Conservation (phyloP, 2,113 vertebrate species). For the Paralichthys olivaceus region DNA sequence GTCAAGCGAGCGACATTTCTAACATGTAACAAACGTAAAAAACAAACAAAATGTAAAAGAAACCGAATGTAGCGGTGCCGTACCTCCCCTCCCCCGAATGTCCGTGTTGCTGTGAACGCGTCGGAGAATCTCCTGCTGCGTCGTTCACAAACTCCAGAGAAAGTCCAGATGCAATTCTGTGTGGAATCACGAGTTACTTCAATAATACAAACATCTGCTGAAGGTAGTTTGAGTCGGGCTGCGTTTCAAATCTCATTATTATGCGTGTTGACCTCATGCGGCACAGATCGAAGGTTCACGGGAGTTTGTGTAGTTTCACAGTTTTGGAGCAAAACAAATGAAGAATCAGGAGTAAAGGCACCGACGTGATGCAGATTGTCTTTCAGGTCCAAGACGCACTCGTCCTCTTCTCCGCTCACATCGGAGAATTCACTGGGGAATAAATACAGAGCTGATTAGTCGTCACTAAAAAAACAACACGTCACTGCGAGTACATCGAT, state of each 20-base stretch:
- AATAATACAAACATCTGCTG: too few species aligned
- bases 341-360: conserved; percentile 27
- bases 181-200: too few species aligned
- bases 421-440: neutral
- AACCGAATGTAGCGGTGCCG: too few species aligned
- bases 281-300: neutral
- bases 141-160: too few species aligned
- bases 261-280: neutral
- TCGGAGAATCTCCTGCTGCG: too few species aligned
- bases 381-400: conserved; percentile 15
- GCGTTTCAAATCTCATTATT: neutral
- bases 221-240: too few species aligned
- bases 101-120: too few species aligned
- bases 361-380: neutral
- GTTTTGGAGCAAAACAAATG: neutral
- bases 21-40: too few species aligned
- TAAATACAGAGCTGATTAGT: neutral
- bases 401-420: neutral
- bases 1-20: too few species aligned
- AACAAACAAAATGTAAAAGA: neutral
- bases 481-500: too few species aligned
- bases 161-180: too few species aligned
- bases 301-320: neutral
- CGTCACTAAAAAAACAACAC: neutral
- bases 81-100: too few species aligned